Conservation (phyloP, 2,797 vertebrate genomes). For the Varecia variegata region DNA sequence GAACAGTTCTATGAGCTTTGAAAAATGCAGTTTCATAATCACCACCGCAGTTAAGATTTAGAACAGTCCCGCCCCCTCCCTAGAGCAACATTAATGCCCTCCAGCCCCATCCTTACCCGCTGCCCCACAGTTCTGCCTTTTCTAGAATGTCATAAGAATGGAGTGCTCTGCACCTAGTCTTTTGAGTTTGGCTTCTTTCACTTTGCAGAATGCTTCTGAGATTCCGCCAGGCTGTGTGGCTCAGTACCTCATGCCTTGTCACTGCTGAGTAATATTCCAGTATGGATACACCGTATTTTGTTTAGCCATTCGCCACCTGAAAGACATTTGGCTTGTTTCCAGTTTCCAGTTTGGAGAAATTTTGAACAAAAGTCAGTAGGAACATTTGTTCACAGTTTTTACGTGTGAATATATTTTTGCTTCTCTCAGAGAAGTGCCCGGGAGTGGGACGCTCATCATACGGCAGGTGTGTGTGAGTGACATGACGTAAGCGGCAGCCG, state of each 20-base stretch:
- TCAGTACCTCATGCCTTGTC: background rate
- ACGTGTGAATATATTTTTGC: background rate
- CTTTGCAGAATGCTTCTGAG: background rate
- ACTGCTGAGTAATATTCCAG: background rate
- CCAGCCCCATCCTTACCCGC: too few relatives aligned
- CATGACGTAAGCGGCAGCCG: background rate
- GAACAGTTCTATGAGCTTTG: background rate
- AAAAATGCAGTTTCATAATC: background rate
- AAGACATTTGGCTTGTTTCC: background rate
- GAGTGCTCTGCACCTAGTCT: background rate
- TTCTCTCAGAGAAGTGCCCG: background rate
- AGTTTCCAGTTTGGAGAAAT: background rate
- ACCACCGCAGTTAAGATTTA: background rate
- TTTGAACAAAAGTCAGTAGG: background rate
- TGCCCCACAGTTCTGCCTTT: background rate
- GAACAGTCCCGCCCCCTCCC: background rate
- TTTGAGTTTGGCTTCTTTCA: background rate
- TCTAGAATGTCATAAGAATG: background rate
- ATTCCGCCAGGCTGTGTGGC: too few relatives aligned
- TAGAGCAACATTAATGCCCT: background rate
- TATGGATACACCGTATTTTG: accelerated
- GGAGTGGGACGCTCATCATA: background rate
- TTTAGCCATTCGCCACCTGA: background rate
- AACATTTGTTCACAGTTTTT: background rate
- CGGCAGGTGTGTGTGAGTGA: too few relatives aligned